Evolutionary conservation across 2,888 invertebrate genomes (phyloP), one percentile per base, ranked within the genome.

Genomic region (Mystacides longicornis): DNA sequence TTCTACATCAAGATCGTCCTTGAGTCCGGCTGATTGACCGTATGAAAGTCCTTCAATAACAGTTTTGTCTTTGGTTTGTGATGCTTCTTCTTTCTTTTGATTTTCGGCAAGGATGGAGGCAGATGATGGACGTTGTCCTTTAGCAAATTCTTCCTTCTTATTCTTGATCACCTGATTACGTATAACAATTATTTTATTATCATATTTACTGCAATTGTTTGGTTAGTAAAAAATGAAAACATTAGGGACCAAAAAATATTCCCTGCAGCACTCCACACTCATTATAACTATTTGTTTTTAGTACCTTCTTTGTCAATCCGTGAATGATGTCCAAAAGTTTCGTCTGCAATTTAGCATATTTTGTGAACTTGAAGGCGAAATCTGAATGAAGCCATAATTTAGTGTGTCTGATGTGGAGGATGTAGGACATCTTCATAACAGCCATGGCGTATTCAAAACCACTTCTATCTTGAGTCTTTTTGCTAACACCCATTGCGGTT

Each of bases 371-470:
- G 73, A 90, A 91, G 4, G 90, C 71, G 66, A 87, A 73, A 65
- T 91, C 88, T 9, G 87, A 86, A 66, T 88, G 79, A 54, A 90
- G 73, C 82, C 89, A 88, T 52, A 89, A 71, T 70, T 86, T 87
- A 23, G 89, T 87, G 64, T 90, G 90, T 63, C 91, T 84, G 59
- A 89, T 72, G 66, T 91, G 90, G 0, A 91, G 79, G 63, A 91
- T 90, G 64, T 89, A 89, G 65, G 89, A 89, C 89, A 91, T 88
- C 67, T 90, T 89, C 89, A 90, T 90, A 3, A 91, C 90, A 60
- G 90, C 90, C 83, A 88, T 83, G 1, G 90, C 90, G 64, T 90
- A 91, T 70, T 90, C 90, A 65, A 83, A 87, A 37, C 89, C 89
- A 60, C 87, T 88, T 67, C 83, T 83, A 63, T 86, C 87, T 71